phyloP scores from a whole-genome alignment of 2,113 vertebrate species.

The Tragelaphus scriptus region DNA sequence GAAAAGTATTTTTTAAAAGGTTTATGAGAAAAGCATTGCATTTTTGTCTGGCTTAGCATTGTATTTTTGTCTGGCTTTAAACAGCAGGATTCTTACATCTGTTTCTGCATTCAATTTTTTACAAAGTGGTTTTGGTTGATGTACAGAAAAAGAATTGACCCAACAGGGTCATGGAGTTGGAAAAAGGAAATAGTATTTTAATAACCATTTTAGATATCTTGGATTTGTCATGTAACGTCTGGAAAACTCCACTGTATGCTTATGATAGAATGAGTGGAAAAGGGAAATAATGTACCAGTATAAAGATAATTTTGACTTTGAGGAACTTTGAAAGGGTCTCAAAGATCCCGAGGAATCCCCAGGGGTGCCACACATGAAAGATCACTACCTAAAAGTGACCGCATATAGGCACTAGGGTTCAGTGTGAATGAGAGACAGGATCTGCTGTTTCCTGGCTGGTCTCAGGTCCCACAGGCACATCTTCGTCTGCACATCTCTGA shows the following conservation, averaged over 20 bases:
- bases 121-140: not conserved
- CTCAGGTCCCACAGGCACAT: not conserved
- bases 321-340: not conserved
- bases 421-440: not conserved
- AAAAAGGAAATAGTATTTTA: not conserved
- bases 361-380: not conserved
- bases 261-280: not conserved
- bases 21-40: not conserved
- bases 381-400: not conserved
- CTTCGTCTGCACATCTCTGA: not conserved
- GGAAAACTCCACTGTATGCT: not conserved
- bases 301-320: not conserved
- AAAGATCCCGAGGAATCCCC: not conserved
- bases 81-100: not conserved
- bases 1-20: not conserved
- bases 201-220: not conserved
- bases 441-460: not conserved
- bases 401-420: too few species aligned
- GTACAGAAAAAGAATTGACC: not conserved
- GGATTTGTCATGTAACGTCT: not conserved
- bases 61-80: not conserved
- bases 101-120: not conserved
- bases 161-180: not conserved
- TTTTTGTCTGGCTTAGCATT: not conserved
- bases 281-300: not conserved